These are phyloP conservation scores for Micromys minutus DNA, from an alignment of 2,113 vertebrate genomes.

Conservation along the genomic window DNA sequence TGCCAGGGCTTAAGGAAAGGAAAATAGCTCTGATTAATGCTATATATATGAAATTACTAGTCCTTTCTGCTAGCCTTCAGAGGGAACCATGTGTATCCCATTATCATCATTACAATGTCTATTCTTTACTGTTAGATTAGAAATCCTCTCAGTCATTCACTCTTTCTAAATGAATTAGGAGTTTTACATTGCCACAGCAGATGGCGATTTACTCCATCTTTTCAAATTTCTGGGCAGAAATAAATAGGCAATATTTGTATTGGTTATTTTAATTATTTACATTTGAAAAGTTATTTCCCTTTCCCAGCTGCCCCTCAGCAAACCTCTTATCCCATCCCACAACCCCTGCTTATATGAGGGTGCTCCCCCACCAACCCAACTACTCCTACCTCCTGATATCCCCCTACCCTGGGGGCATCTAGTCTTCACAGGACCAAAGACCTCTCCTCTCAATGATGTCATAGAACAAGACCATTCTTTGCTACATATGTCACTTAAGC, in stretches of 20 bases:
- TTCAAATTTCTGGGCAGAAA: neutral
- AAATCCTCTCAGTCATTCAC: neutral
- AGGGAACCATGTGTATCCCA: neutral
- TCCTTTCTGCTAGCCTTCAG: neutral
- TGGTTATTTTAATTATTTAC: too few relatives aligned
- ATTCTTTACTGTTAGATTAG: neutral
- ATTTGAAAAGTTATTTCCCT: too few relatives aligned
- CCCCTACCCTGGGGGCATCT: too few relatives aligned
- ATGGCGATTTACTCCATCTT: neutral
- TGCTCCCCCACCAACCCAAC: too few relatives aligned
- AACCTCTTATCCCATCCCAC: too few relatives aligned
- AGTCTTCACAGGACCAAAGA: too few relatives aligned
- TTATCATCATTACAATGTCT: neutral
- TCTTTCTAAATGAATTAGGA: neutral
- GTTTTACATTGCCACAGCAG: neutral
- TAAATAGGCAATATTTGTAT: neutral
- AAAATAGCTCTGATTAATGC: neutral
- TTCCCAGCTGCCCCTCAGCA: too few relatives aligned
- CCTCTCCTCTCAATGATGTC: too few relatives aligned
- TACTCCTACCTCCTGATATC: too few relatives aligned
- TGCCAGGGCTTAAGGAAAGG: neutral
- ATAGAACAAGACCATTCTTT: too few relatives aligned
- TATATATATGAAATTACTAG: neutral
- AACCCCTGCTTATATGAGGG: too few relatives aligned
- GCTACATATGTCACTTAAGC: too few relatives aligned